Base-by-base conservation (phyloP, 2,888 invertebrate genomes). In the Diaperis boleti region DNA sequence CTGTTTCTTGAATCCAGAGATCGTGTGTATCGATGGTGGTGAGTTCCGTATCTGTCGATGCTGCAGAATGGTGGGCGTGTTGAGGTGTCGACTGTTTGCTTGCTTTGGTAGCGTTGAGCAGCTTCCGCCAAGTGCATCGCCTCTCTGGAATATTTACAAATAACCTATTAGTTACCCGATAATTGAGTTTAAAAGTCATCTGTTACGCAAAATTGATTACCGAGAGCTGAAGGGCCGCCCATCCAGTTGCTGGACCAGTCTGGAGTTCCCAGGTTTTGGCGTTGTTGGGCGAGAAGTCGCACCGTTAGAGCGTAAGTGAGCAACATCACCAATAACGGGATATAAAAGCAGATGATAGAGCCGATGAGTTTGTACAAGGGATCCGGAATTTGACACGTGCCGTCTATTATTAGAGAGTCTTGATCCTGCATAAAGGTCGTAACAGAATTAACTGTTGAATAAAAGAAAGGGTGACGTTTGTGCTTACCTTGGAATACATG, bases 271-370 rank as follows among this genome's bases (percentile, higher is more conserved):
- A 89, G 78, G 68, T 91, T 92, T 78, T 92, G 91, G 71, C 89
- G 86, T 82, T 96, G 95, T 64, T 90, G 84, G 31, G 95, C 94
- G 75, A 98, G 83, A 18, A 97, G 84, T 60, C 92, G 87, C 11
- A 97, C 94, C 0, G 98, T 98, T 71, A 96, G 85, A 3, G 94
- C 92, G 78, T 97, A 98, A n/a, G 96, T 96, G 63, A 95, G 85
- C 76, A 96, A 85, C 97, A 98, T 98, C 70, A 98, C 96, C 37
- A 91, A 87, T 68, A 98, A 85, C 0, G 98, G 98, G 67, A 98
- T 95, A 84, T 97, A 96, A 84, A 98, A 98, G 72, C 96, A 95
- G 73, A 96, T 91, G 74, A 96, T 92, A 56, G 96, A 96, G 29
- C 97, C 98, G 72, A 95, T 94, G 61, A 95, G 88, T 81, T 95